A percentile compares a stretch with the other conserved stretches of the same genome.
Evolutionary conservation across 2,113 vertebrate species (phyloP).

Genomic region (Cnemophilus loriae): DNA sequence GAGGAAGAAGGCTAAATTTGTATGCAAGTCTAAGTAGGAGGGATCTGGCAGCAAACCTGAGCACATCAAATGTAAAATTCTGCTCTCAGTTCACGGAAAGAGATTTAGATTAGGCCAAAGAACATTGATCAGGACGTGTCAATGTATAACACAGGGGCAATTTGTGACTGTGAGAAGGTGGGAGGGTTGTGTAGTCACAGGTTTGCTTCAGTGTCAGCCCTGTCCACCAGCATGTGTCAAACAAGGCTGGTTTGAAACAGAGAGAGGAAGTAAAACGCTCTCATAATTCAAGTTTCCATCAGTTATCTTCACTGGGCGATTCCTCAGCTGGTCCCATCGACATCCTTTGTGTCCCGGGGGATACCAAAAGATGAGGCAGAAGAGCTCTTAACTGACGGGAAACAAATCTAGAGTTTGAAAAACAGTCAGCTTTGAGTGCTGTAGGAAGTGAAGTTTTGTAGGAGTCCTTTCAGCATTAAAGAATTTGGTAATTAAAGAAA

Average conservation of each 20-base stretch:
- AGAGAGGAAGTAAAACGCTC: not conserved
- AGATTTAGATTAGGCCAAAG: not conserved
- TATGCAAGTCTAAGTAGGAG: not conserved
- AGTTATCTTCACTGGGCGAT: not conserved
- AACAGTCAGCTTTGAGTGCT: not conserved
- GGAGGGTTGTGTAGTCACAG: not conserved
- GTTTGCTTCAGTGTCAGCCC: not conserved
- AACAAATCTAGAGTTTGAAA: not conserved
- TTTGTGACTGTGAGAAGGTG: not conserved
- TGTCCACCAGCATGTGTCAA: rapidly evolving
- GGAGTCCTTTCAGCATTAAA: not conserved
- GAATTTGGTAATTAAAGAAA: not conserved
- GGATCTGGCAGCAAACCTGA: not conserved
- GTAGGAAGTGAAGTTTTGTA: not conserved
- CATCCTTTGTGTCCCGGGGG: not conserved
- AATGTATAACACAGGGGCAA: not conserved
- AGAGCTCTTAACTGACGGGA: not conserved
- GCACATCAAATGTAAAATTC: not conserved
- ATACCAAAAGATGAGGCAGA: not conserved
- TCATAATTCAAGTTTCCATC: not conserved
- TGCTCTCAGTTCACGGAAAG: not conserved
- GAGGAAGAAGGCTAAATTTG: not conserved
- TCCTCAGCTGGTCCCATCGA: not conserved
- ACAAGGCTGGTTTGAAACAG: not conserved
- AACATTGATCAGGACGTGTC: rapidly evolving